Evolutionary conservation across 1,140 invertebrate genomes (phyloP), one percentile per base, ranked within the genome.

Genomic region (Aleiodes sp.): DNA sequence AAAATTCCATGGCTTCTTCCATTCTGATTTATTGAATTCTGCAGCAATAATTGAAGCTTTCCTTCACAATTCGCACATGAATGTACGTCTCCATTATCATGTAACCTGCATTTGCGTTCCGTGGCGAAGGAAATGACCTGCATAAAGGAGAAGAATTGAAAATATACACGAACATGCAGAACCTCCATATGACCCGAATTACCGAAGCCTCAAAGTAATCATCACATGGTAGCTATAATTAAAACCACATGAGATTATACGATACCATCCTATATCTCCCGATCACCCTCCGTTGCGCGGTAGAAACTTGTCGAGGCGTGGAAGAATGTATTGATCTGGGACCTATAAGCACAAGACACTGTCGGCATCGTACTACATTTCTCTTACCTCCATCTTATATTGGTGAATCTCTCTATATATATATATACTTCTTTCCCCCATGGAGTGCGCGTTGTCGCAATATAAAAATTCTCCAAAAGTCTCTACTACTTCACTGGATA

Each of bases 291-390:
- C 70, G 75, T 74, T 73, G 76, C 74, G 73, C 76, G 76, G 75
- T 74, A 75, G 74, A 75, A 79, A 79, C 76, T 81, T 76, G 75
- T 65, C 74, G 79, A 82, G 75, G 75, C 80, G 81, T 78, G 78
- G 76, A 83, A 82, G 81, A 84, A 84, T 83, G 79, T 84, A 84
- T 84, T 82, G 81, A 84, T 84, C 79, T 79, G 78, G 75, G 76
- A 74, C 75, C 76, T 70, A 76, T 79, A 80, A 81, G 77, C 73
- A 78, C 78, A 68, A 57, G 78, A 78, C 76, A 83, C 77, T 80
- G 80, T 77, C 74, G 78, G 76, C 72, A 78, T n/a, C n/a, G n/a
- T 82, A 79, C 79, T 78, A 76, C 79, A 78, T 76, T 75, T 79
- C 72, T 70, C 56, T 57, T 37, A 24, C 35, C 10, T 63, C 39